Base-by-base conservation (phyloP, 2,113 vertebrate species). In the Himantopus leucocephalus region DNA sequence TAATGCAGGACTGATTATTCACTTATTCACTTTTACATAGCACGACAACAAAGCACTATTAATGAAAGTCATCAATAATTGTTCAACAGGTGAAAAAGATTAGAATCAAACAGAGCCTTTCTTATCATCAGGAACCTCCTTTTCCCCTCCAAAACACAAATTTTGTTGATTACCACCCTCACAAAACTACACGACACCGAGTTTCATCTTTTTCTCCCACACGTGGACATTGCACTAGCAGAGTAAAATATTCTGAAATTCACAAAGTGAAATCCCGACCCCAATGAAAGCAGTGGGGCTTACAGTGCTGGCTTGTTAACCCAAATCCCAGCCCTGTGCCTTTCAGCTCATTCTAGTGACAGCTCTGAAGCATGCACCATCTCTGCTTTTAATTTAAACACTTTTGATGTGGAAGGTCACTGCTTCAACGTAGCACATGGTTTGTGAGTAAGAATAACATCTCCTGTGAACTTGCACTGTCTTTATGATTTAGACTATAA, bases 61-160 rank as follows among this genome's bases (percentile, higher is more conserved):
- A 94, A 96, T 94, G 89, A 94, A 97, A 94, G 83, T 75, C 68
- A 95, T 96, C 89, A 74, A 94, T 94, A 95, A 92, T 92, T 75
- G 67, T 90, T 77, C 91, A 85, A 92, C 60, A 95, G 56, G 86
- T 94, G 63, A 60, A 85, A 90, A 91, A 84, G 76, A 91, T 82
- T 62, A 50, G 75, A 83, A 70, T 73, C 73, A 71, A 88, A 89
- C 24, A 41, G 62, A 81, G 47, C 45, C 47, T 94, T 68, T 70
- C 76, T 75, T 91, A 85, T 58, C 87, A 86, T 43, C 50, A 88
- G 78, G 34, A 83, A 52, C 48, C 23, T 77, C 30, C 26, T 66
- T 74, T 79, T 78, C 52, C 76, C 77, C 35, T 78, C 47, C 70
- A 72, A 90, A 93, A 20, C 59, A 70, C 24, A 53, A 60, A 35